Percentiles rank a stretch among this genome's conserved stretches.
Conservation (phyloP, 2,113 vertebrate genomes). For the Oreamnos americanus region DNA sequence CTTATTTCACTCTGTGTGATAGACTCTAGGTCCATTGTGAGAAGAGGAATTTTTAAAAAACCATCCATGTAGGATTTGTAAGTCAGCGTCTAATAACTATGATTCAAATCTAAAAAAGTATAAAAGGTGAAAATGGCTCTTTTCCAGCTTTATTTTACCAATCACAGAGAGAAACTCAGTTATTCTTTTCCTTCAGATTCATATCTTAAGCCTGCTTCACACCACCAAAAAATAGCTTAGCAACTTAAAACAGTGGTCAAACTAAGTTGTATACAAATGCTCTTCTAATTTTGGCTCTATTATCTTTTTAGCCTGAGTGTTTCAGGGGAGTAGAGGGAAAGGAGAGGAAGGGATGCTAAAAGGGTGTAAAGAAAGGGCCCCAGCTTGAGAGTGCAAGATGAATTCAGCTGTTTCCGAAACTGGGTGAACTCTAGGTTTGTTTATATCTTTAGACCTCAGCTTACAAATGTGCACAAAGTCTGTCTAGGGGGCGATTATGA, state of each 20-base stretch:
- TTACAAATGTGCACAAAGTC: neutral
- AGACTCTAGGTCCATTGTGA: neutral
- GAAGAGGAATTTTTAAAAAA: neutral
- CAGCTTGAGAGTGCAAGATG: neutral
- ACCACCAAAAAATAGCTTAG: neutral
- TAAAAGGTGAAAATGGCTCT: neutral
- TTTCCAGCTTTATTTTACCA: neutral
- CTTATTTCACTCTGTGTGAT: neutral
- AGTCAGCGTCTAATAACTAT: neutral
- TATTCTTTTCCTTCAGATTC: neutral
- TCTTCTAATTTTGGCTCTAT: neutral
- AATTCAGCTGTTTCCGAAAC: neutral
- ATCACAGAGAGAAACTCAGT: neutral
- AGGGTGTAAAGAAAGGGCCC: neutral
- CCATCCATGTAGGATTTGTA: neutral
- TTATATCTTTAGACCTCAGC: neutral
- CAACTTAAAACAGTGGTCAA: neutral
- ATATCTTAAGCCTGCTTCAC: accelerated
- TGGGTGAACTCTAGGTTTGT: neutral
- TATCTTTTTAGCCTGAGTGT: neutral
- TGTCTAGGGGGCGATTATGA: neutral
- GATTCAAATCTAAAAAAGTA: neutral
- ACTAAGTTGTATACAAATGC: neutral
- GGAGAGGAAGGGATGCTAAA: too few relatives aligned
- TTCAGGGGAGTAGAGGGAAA: neutral